Evolutionary conservation across 1,140 invertebrate genomes (phyloP).

Genomic region (Drosophila sulfurigaster): DNA sequence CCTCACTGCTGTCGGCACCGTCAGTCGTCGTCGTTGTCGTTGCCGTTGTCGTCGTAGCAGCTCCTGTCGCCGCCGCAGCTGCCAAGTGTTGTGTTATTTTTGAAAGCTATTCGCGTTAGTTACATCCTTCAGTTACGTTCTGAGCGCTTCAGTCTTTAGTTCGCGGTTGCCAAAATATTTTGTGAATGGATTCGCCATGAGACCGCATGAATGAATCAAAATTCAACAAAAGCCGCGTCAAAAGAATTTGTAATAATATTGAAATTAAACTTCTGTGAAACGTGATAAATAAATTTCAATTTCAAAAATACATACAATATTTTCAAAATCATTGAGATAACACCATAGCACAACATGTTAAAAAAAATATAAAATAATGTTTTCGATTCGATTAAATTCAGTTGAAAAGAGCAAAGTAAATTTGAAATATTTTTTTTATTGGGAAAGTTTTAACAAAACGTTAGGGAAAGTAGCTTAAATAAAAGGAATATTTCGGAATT

Average conservation of each 20-base stretch:
- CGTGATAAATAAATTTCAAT: constrained; percentile 22
- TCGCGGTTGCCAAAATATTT: constrained; percentile 53
- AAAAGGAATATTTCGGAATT: too few relatives aligned
- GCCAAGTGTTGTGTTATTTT: constrained; percentile 44
- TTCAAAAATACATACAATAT: neutral
- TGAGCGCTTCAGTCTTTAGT: constrained; percentile 59
- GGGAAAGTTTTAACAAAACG: too few relatives aligned
- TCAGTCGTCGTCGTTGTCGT: constrained; percentile 13
- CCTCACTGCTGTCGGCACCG: constrained; percentile 36
- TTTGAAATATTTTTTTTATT: neutral
- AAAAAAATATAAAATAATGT: neutral
- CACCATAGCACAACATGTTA: neutral
- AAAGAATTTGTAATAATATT: constrained; percentile 16
- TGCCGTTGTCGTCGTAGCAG: constrained; percentile 47
- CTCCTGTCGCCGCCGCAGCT: constrained; percentile 50
- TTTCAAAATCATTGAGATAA: neutral
- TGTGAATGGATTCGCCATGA: constrained; percentile 49
- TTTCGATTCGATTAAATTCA: neutral
- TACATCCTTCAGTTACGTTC: constrained; percentile 60
- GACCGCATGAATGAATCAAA: constrained; percentile 50
- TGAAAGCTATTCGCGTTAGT: constrained; percentile 46
- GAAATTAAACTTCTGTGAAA: constrained; percentile 4
- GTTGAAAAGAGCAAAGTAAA: neutral
- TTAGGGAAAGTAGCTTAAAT: too few relatives aligned
- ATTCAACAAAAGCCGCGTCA: constrained; percentile 6